Evolutionary conservation across 2,113 vertebrate genomes (phyloP), one percentile per base, ranked within the genome.

Genomic region (Elachura formosa): DNA sequence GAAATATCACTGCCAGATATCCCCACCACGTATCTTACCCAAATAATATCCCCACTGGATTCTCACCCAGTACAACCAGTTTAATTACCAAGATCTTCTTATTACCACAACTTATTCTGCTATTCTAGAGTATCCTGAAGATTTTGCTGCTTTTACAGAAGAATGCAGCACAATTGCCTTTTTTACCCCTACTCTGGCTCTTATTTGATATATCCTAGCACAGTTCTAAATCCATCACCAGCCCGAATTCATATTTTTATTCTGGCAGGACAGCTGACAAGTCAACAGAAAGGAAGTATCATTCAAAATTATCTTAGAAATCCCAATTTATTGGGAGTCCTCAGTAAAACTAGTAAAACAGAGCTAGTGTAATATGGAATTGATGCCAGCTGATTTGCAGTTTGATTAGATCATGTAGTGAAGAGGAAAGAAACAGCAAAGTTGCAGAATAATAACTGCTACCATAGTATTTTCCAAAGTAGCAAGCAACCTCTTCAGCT

Each of bases 381-480:
- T 41, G 8, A 51, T 40, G 36, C 26, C 45, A 67, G 36, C 15
- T 75, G 84, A 78, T 63, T 56, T 84, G 22, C n/a, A 61, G 36
- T 68, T 94, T 56, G 61, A 28, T 26, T 66, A 15, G 51, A 64
- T 51, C 22, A 38, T 1, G 10, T 31, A 68, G 38, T 8, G 10
- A 84, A 80, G 23, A 76, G 33, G 64, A 78, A 82, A 75, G 52
- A 81, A 91, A 72, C 20, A 72, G 54, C 41, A 77, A 81, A 89
- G 48, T 8, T 46, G 20, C 34, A 74, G 62, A 87, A 73, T 9
- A 19, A 38, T 48, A 76, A 54, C 66, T 49, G 21, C 20, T 75
- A 75, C 34, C 17, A 4, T 41, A 68, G 38, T 64, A 41, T 63
- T 89, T 91, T 80, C 55, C 41, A 72, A 87, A 87, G 43, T 19